Evolutionary conservation across 2,888 invertebrate genomes (phyloP), one percentile per base, ranked within the genome.

Genomic region (Drosophila quasianomalipes): DNA sequence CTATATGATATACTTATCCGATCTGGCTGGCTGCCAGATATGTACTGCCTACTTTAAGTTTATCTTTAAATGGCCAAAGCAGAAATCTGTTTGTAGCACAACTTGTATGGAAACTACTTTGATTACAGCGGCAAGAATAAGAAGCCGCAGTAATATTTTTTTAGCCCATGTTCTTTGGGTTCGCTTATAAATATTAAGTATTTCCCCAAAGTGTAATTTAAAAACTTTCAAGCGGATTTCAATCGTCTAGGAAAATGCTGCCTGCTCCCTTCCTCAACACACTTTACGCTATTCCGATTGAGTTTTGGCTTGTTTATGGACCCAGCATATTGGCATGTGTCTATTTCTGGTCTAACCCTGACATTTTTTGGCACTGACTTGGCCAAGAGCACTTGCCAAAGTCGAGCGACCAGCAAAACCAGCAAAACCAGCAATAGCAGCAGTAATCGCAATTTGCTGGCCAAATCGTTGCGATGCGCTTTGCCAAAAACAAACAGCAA

Each of bases 281-380:
- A 37, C 19, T 35, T 49, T 49, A 30, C 37, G 22, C 44, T 26
- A 70, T 57, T 33, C 33, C 28, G 28, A 54, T 31, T 30, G 69
- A 60, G 63, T 73, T 53, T 61, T 76, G 73, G 81, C 71, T 62
- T 80, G 80, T 82, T 89, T 86, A 89, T 82, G 66, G 59, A 69
- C 58, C 74, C 67, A 74, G 60, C 70, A 71, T 78, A 89, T 89
- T 83, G 86, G 84, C 87, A 84, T 89, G 87, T 82, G 84, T 85
- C 84, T 86, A 75, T 83, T 82, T 82, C 61, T 80, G 82, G 76
- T 76, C 78, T 82, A 89, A 74, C 89, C 84, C 89, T 86, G 85
- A 84, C 85, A 85, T 63, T 89, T 86, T 85, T 86, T 89, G 85
- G 85, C 85, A 85, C 35, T 31, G 49, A 61, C 67, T 65, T 57